A percentile compares a stretch with the other conserved stretches of the same genome.
Evolutionary conservation across 2,113 vertebrate genomes (phyloP).

Genomic region (Callithrix jacchus): DNA sequence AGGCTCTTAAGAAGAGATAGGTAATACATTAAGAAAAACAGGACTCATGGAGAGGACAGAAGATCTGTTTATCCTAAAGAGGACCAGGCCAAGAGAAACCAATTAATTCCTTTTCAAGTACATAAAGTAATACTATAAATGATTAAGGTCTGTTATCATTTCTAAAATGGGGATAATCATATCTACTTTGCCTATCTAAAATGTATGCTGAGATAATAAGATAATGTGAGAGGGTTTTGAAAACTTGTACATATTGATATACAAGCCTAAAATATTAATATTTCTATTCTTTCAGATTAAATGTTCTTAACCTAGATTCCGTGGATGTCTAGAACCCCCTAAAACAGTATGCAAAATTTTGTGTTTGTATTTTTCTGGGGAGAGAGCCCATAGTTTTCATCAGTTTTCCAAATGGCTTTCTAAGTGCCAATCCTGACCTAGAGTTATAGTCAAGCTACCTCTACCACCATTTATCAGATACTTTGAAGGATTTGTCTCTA

Average conservation of each 20-base stretch:
- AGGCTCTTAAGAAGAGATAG: slow-evolving; percentile 1
- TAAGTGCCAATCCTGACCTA: slow-evolving; percentile 22
- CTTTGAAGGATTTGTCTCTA: not conserved
- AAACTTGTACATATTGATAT: not conserved
- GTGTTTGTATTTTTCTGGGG: not conserved
- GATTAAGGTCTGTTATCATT: not conserved
- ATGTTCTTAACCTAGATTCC: not conserved
- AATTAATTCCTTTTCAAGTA: slow-evolving; percentile 50
- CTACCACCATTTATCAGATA: not conserved
- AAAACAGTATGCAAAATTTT: not conserved
- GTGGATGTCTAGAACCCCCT: not conserved
- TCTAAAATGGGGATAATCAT: slow-evolving; percentile 27
- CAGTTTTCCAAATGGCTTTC: not conserved
- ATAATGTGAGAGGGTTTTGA: not conserved
- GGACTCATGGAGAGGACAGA: not conserved
- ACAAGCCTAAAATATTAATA: not conserved
- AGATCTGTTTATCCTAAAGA: slow-evolving; percentile 45
- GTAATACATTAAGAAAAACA: slow-evolving; percentile 18
- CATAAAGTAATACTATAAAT: not conserved
- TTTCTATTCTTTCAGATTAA: not conserved
- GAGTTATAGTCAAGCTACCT: not conserved
- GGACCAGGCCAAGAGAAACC: slow-evolving; percentile 15
- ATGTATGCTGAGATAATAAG: not conserved
- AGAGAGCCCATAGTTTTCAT: not conserved
- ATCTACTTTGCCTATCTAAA: slow-evolving; percentile 30